Evolutionary conservation across 2,113 vertebrate genomes (phyloP).

Genomic region (Silurus asotus): DNA sequence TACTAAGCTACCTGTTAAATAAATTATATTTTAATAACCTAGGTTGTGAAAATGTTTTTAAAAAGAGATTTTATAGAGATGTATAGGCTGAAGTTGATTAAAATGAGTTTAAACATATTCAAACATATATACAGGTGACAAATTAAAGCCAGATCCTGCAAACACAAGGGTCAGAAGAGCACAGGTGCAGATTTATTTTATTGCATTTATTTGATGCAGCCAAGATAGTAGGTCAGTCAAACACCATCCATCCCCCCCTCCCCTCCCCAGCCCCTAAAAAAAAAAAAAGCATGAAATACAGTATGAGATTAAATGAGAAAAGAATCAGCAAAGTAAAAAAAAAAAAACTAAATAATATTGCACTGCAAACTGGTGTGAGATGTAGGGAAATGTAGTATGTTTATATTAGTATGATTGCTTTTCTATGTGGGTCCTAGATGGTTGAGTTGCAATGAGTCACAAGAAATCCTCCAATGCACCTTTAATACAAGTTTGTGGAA

Average conservation of each 20-base stretch:
- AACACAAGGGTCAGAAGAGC: neutral
- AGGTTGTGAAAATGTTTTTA: neutral
- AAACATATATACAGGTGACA: neutral
- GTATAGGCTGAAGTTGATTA: neutral
- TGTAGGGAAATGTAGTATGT: neutral
- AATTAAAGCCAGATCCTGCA: neutral
- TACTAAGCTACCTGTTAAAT: slow-evolving; percentile 23
- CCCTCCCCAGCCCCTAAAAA: fast-evolving
- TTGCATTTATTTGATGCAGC: neutral
- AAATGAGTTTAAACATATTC: neutral
- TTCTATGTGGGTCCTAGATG: neutral
- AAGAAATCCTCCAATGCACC: neutral
- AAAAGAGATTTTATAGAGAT: neutral
- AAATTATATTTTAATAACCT: neutral
- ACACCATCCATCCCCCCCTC: neutral
- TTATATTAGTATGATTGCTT: neutral
- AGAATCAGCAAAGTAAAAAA: neutral
- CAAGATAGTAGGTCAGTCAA: neutral
- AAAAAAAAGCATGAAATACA: neutral
- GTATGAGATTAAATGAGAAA: neutral
- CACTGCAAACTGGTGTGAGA: neutral
- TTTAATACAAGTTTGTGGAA: neutral
- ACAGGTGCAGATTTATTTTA: neutral
- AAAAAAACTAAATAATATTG: neutral
- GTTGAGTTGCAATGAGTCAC: neutral